Evolutionary conservation across 2,888 invertebrate species (phyloP).

Genomic region (Monoplex corrugatus): DNA sequence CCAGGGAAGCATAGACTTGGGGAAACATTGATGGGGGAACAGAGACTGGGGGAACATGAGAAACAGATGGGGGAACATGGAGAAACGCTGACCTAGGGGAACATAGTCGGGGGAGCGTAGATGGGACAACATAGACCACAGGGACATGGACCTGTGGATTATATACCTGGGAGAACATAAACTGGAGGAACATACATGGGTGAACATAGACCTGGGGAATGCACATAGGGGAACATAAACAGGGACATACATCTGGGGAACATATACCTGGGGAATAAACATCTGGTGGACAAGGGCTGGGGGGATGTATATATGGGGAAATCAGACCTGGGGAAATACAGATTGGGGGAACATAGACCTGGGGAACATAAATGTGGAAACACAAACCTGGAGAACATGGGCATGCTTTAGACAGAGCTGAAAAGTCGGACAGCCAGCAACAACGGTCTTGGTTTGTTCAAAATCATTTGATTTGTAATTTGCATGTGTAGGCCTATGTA

Average conservation of each 20-base stretch:
- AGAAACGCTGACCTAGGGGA: not conserved
- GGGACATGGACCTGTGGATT: not conserved
- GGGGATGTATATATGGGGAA: too few relatives aligned
- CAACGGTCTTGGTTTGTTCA: not conserved
- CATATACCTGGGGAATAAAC: too few relatives aligned
- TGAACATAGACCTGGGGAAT: too few relatives aligned
- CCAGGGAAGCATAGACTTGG: too few relatives aligned
- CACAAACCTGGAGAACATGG: not conserved
- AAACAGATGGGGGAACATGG: not conserved
- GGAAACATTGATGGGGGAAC: too few relatives aligned
- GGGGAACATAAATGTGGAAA: too few relatives aligned
- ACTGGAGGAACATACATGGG: too few relatives aligned
- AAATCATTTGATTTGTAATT: not conserved
- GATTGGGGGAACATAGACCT: too few relatives aligned
- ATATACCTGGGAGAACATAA: not conserved
- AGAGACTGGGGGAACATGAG: not conserved
- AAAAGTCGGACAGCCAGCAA: not conserved
- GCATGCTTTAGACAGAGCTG: not conserved
- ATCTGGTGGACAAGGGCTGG: too few relatives aligned
- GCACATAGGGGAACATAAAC: too few relatives aligned
- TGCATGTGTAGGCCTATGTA: not conserved
- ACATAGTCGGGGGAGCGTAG: not conserved
- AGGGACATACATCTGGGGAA: too few relatives aligned
- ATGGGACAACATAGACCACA: not conserved
- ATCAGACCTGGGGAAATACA: too few relatives aligned